Conservation (phyloP, 1,140 invertebrate genomes). For the Papilio aristodemus region DNA sequence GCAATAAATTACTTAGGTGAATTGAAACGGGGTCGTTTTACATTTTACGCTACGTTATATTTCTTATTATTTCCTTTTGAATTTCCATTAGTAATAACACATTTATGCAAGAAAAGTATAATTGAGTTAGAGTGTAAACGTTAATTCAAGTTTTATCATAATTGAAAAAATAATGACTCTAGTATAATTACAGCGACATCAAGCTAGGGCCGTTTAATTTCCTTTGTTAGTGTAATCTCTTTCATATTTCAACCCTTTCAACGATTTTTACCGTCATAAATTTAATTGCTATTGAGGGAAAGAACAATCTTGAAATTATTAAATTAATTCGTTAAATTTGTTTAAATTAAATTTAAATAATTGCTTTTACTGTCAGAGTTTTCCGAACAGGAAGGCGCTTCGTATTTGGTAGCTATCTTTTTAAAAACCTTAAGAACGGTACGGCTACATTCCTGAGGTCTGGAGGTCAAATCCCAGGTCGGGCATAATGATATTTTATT, state of each 20-base stretch:
- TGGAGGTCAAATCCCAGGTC: no score
- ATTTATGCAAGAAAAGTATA: constrained; percentile 4
- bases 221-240: constrained; percentile 22
- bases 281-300: constrained; percentile 1
- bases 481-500: no score
- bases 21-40: not conserved
- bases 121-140: constrained; percentile 3
- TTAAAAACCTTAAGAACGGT: no score
- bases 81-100: not conserved
- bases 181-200: constrained; percentile 18
- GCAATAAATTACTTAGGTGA: constrained; percentile 4
- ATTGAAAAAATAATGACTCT: constrained; percentile 6
- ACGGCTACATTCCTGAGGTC: no score
- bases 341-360: not conserved
- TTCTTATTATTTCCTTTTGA: no score
- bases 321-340: not conserved
- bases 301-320: constrained; percentile 3
- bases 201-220: constrained; percentile 16
- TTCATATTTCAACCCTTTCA: constrained; percentile 18
- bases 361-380: not conserved
- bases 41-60: not conserved
- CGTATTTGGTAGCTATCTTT: no score
- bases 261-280: constrained; percentile 20
- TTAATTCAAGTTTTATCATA: constrained; percentile 20
- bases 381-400: no score